Evolutionary conservation across 2,888 invertebrate species (phyloP).

Genomic region (Coleophora flavipennella): DNA sequence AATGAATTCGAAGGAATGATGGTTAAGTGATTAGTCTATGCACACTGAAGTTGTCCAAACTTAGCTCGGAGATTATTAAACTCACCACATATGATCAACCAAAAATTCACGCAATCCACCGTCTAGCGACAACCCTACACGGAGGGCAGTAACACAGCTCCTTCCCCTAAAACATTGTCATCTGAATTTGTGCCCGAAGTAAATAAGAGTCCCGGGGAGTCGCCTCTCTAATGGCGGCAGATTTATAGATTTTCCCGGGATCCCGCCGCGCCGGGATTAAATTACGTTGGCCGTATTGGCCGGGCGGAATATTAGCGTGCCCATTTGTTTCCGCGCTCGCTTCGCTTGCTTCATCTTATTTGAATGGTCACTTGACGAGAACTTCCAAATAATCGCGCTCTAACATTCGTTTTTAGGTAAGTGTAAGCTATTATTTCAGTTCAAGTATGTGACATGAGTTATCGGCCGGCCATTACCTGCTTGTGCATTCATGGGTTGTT

Average conservation of each 20-base stretch:
- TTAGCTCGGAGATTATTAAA: too few relatives aligned
- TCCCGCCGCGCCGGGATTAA: slow-evolving; percentile 66
- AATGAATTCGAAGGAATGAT: too few relatives aligned
- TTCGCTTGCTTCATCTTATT: slow-evolving; percentile 29
- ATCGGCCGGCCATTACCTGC: too few relatives aligned
- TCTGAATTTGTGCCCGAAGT: slow-evolving; percentile 72
- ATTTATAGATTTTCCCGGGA: slow-evolving; percentile 71
- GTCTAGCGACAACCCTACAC: slow-evolving; percentile 42
- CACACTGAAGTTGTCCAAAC: too few relatives aligned
- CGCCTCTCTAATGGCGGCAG: slow-evolving; percentile 66
- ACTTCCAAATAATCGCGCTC: too few relatives aligned
- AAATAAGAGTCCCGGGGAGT: slow-evolving; percentile 72
- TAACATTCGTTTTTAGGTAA: too few relatives aligned
- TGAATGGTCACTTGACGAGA: slow-evolving; percentile 38
- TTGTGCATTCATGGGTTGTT: too few relatives aligned
- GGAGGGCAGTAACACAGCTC: slow-evolving; percentile 61
- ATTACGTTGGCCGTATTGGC: slow-evolving; percentile 68
- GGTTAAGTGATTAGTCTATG: too few relatives aligned
- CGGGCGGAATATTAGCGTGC: slow-evolving; percentile 64
- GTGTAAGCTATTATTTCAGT: too few relatives aligned
- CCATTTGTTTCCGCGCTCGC: slow-evolving; percentile 48
- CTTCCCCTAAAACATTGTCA: slow-evolving; percentile 74
- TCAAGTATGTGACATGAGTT: too few relatives aligned
- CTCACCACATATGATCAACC: too few relatives aligned
- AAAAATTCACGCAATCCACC: slow-evolving; percentile 8